Evolutionary conservation across 1,140 invertebrate species (phyloP), one percentile per base, ranked within the genome.

Genomic region (Bacillus rossius): DNA sequence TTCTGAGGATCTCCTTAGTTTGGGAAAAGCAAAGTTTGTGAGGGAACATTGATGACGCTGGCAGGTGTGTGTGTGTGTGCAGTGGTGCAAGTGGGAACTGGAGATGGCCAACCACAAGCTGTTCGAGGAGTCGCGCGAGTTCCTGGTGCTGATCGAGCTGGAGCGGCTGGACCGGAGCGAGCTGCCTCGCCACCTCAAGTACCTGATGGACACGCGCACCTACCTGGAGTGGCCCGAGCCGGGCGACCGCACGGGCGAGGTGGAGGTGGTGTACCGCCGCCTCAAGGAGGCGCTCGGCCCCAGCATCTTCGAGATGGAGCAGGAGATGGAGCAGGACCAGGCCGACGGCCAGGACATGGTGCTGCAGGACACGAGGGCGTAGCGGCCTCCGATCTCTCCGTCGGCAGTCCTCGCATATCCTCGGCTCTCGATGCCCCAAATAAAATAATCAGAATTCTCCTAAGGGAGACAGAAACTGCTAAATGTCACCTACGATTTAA

Each of bases 51-150:
- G n/a, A n/a, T n/a, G n/a, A n/a, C n/a, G n/a, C n/a, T n/a, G n/a
- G n/a, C n/a, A n/a, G n/a, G n/a, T n/a, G n/a, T 34, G 29, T 34
- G 29, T 34, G 29, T 34, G 29, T 34, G 45, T 49, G 0, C 55
- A 57, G 55, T 57, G 55, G 55, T 57, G 55, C 29, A 26, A 38
- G 20, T 57, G 55, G 55, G 55, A 57, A 38, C 26, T 57, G 55
- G 55, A 57, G 26, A 48, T 57, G 43, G 55, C 55, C 19, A 49
- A 57, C 22, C 55, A 57, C 37, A 48, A 49, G 23, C 7, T 57
- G 29, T 57, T 57, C 17, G 37, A 49, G 14, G 55, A 57, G 8
- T 20, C 29, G 13, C 25, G 55, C 2, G 45, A 57, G 14, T 57
- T 57, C 55, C 55, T 57, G 8, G 37, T 57, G 14, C 47, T 57